Base-by-base conservation (phyloP, 2,113 vertebrate genomes). In the Hypomesus transpacificus region DNA sequence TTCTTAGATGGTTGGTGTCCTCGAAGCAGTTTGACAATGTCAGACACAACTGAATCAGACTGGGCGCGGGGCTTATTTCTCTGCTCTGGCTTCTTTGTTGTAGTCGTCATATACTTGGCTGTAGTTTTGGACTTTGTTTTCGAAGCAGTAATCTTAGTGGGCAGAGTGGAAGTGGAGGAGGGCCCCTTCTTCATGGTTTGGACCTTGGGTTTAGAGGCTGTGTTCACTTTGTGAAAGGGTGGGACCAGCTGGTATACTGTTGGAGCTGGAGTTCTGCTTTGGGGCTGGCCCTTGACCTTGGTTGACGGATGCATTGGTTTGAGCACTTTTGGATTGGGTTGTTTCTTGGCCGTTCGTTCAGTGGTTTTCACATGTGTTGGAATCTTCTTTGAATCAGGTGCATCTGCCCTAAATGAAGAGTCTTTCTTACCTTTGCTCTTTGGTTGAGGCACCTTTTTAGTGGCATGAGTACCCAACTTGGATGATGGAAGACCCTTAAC, bases 1-100 rank as follows among this genome's bases (percentile, higher is more conserved):
- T 80, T 84, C 21, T 66, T 20, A 68, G 83, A 74, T 21, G 69
- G 78, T 18, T 75, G 65, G 39, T 65, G 70, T 39, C 85, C 14
- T 28, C 83, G 16, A 57, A 89, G 68, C 18, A 91, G 60, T 57
- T 50, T 82, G 24, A 92, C 80, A 18, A 93, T 68, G 58, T 91
- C 89, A 65, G 87, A 62, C 75, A 89, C 52, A 18, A 70, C 73
- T 46, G 39, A 46, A 5, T 2, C 39, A 8, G 83, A 69, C 3
- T 74, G 69, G 13, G 56, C 8, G 2, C 70, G 64, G 22, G 60
- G 76, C 72, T 78, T 86, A 64, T 78, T 77, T 53, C 74, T 85
- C 69, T 74, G 74, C 14, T 56, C 24, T 0, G 4, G 1, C 64
- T 80, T 86, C 54, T 82, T 82, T 7, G 59, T 22, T 3, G 57